Conservation (phyloP, 2,888 invertebrate species). For the Polymixis lichenea region DNA sequence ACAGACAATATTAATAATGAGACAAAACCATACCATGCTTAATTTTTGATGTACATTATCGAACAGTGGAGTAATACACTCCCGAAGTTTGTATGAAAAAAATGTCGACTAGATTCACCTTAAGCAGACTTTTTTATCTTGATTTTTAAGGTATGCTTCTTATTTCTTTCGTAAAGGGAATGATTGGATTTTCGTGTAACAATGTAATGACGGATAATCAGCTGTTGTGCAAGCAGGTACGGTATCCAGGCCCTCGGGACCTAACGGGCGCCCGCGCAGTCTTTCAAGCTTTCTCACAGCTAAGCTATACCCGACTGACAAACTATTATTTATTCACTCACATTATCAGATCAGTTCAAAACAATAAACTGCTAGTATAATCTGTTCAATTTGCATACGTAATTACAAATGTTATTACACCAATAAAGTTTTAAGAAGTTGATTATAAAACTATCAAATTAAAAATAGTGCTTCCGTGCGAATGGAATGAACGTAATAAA, state of each 20-base stretch:
- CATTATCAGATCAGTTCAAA: conserved; percentile 11
- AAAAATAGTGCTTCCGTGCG: conserved; percentile 61
- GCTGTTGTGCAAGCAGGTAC: conserved; percentile 67
- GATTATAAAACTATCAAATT: conserved; percentile 62
- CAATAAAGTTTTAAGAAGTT: conserved; percentile 45
- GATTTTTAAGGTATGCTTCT: conserved; percentile 42
- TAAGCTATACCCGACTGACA: conserved; percentile 49
- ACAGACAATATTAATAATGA: too few relatives aligned
- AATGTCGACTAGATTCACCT: too few relatives aligned
- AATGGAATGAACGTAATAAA: conserved; percentile 57
- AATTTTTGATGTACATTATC: too few relatives aligned
- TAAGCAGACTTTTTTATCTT: conserved; percentile 15
- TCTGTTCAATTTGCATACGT: conserved; percentile 44
- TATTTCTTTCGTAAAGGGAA: conserved; percentile 49
- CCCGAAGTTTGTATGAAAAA: too few relatives aligned
- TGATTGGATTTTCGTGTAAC: conserved; percentile 65
- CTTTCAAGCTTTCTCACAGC: conserved; percentile 54
- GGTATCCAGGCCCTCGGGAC: conserved; percentile 65
- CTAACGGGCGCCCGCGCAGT: conserved; percentile 61
- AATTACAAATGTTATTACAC: conserved; percentile 53
- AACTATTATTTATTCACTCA: conserved; percentile 41
- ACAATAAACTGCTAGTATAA: conserved; percentile 25
- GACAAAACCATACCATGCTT: too few relatives aligned
- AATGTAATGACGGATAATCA: conserved; percentile 69
- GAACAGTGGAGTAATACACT: too few relatives aligned